Evolutionary conservation across 2,888 invertebrate genomes (phyloP).

Genomic region (Exocentrus adspersus): DNA sequence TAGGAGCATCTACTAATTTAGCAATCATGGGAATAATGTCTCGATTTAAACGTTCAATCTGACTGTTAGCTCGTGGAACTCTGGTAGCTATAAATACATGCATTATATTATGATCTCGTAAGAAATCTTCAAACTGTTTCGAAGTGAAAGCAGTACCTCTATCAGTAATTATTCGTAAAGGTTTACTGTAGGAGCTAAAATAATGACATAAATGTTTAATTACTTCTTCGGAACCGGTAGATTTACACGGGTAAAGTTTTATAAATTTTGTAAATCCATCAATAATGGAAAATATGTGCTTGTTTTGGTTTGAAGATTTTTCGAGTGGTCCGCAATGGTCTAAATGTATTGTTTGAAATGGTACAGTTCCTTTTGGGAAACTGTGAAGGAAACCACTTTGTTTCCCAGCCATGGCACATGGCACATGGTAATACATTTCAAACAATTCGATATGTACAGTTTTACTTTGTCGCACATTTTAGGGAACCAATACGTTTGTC

Average conservation of each 20-base stretch:
- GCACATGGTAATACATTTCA: conserved; percentile 47
- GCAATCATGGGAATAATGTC: conserved; percentile 44
- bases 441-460: conserved; percentile 45
- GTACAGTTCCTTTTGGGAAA: conserved; percentile 47
- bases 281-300: conserved; percentile 46
- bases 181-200: conserved; percentile 45
- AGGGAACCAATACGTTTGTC: conserved; percentile 51
- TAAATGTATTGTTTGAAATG: conserved; percentile 46
- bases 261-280: conserved; percentile 51
- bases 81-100: conserved; percentile 46
- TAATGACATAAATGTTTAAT: conserved; percentile 41
- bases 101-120: conserved; percentile 12
- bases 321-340: conserved; percentile 49
- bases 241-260: conserved; percentile 43
- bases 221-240: conserved; percentile 35
- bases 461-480: conserved; percentile 45
- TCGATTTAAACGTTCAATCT: conserved; percentile 47
- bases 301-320: conserved; percentile 26
- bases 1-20: background rate
- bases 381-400: conserved; percentile 44
- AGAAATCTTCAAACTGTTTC: conserved; percentile 39
- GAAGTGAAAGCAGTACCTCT: conserved; percentile 50
- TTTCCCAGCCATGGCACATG: conserved; percentile 41
- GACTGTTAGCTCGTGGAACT: conserved; percentile 52
- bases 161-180: conserved; percentile 46